Conservation (phyloP, 2,888 invertebrate species). For the Amblyjoppa proteus region DNA sequence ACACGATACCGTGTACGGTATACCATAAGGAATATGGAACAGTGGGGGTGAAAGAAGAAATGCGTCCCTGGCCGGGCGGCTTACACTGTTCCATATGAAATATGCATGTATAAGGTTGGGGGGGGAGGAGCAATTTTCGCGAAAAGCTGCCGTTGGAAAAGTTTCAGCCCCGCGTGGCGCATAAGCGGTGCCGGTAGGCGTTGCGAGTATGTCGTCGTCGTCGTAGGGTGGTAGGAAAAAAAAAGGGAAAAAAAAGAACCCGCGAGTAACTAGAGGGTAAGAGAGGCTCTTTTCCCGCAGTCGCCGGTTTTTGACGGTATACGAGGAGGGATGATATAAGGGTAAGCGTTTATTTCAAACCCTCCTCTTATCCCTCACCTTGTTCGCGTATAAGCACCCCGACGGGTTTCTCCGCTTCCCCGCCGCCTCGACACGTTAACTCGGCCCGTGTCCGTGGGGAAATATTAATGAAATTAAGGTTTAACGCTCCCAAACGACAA, state of each 20-base stretch:
- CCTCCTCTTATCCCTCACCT: constrained; percentile 11
- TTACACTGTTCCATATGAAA: constrained; percentile 79
- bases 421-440: constrained; percentile 1
- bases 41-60: constrained; percentile 62
- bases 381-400: background rate
- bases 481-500: constrained; percentile 40
- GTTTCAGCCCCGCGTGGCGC: constrained; percentile 63
- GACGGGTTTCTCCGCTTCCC: background rate
- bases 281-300: constrained; percentile 9
- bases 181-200: constrained; percentile 34
- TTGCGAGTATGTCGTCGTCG: constrained; percentile 29
- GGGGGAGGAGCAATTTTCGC: constrained; percentile 77
- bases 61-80: constrained; percentile 73
- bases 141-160: constrained; percentile 76
- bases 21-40: constrained; percentile 44
- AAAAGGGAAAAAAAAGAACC: constrained; percentile 14
- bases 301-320: constrained; percentile 11
- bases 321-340: constrained; percentile 28
- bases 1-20: constrained; percentile 16
- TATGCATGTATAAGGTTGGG: constrained; percentile 80
- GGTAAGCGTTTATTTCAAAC: constrained; percentile 40
- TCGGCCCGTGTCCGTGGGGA: constrained; percentile 8
- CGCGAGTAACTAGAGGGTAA: constrained; percentile 28
- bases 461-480: constrained; percentile 54
- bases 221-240: background rate